phyloP scores from a whole-genome alignment of 2,797 vertebrate species.

The Poeciliopsis gracilis region DNA sequence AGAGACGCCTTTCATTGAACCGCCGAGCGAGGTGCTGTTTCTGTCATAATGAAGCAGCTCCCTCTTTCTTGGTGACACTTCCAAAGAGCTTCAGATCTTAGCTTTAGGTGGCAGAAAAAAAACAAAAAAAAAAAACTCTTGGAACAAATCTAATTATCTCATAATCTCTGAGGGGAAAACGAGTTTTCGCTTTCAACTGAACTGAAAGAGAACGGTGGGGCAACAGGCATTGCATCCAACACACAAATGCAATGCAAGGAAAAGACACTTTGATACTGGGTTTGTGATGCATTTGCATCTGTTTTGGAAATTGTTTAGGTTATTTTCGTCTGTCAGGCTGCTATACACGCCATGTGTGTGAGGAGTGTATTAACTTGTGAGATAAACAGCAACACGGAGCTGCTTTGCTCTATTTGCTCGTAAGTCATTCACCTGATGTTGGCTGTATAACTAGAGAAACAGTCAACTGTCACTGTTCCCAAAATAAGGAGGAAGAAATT shows the following conservation, averaged over 20 bases:
- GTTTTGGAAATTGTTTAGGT: conserved; percentile 23
- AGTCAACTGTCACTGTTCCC: conserved; percentile 84
- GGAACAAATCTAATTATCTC: conserved; percentile 24
- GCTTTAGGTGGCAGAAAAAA: conserved; percentile 27
- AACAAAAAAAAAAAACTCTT: conserved; percentile 6
- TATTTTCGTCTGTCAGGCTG: conserved; percentile 23
- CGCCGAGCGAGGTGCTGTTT: conserved; percentile 30
- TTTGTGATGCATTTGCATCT: conserved; percentile 25
- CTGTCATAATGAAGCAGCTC: conserved; percentile 40
- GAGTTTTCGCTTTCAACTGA: conserved; percentile 4
- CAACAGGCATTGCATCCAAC: conserved; percentile 42
- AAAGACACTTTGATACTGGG: conserved; percentile 18
- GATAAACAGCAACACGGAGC: conserved; percentile 42
- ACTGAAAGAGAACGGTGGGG: conserved; percentile 37
- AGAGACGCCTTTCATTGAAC: conserved; percentile 49
- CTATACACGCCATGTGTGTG: conserved; percentile 15
- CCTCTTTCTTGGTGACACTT: conserved; percentile 57
- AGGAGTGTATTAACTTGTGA: conserved; percentile 35
- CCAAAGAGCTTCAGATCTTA: conserved; percentile 55
- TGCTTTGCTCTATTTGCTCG: conserved; percentile 47
- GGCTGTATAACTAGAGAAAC: conserved; percentile 83
- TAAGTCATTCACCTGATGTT: conserved; percentile 83
- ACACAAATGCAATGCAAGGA: conserved; percentile 35
- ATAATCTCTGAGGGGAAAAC: conserved; percentile 20
- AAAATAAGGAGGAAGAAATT: conserved; percentile 83